phyloP scores from a whole-genome alignment of 2,888 invertebrate genomes.

The Linnaemya vulpina region DNA sequence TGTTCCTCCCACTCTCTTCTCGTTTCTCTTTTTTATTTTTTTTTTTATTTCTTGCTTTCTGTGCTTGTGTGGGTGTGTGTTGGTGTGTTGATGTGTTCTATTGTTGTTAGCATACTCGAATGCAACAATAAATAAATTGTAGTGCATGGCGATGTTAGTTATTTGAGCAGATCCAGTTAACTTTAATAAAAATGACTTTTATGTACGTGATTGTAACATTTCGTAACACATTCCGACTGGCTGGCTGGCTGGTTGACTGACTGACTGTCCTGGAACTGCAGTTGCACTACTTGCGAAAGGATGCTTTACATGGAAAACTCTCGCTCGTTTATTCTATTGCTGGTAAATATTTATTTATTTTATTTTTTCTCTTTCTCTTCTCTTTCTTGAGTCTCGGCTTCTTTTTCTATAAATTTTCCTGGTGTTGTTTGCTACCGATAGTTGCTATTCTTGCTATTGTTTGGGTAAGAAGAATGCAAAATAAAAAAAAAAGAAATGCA shows the following conservation, averaged over 20 bases:
- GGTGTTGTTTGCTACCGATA: conserved; percentile 29
- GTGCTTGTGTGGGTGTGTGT: too few species aligned
- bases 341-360: conserved; percentile 33
- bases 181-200: conserved; percentile 70
- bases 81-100: not conserved
- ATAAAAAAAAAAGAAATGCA: not conserved
- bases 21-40: too few species aligned
- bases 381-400: conserved; percentile 4
- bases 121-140: conserved; percentile 38
- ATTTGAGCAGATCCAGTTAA: conserved; percentile 68
- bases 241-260: not conserved
- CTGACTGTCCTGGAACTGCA: conserved; percentile 8
- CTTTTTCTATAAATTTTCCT: not conserved
- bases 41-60: too few species aligned
- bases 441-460: conserved; percentile 33
- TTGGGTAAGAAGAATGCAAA: conserved; percentile 12
- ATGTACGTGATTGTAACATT: conserved; percentile 64
- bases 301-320: not conserved
- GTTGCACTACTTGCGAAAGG: conserved; percentile 2
- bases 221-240: conserved; percentile 24
- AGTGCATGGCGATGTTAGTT: conserved; percentile 52
- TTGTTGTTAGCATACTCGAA: conserved; percentile 44
- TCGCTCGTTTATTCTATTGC: not conserved
- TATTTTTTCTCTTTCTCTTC: conserved; percentile 22
- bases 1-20: not conserved